Base-by-base conservation (phyloP, 2,113 vertebrate species). In the Caranx melampygus region DNA sequence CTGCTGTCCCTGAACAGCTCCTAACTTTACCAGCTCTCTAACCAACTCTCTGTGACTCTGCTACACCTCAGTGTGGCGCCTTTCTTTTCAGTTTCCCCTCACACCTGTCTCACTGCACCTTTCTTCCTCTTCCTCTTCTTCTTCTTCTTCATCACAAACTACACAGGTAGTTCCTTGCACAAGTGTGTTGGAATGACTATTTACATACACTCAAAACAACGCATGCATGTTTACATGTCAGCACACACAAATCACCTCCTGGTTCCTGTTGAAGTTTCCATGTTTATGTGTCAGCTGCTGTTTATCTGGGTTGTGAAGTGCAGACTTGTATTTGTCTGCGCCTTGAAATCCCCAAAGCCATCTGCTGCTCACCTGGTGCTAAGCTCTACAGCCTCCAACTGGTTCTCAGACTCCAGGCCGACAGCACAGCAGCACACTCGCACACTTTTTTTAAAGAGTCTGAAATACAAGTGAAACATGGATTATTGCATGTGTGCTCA, bases 271-370 rank as follows among this genome's bases (percentile, higher is more conserved):
- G 55, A 42, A 47, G 54, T 33, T 33, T 31, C 11, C 13, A 42
- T 3, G 37, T 75, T 81, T 40, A 55, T 58, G 47, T 10, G 0
- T 75, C 61, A 37, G 34, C 26, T 18, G 31, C 6, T 34, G 18
- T 72, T 75, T 87, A 54, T 75, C 64, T 54, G 4, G 75, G 76
- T n/a, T 66, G 31, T 49, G 33, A 15, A 21, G 33, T 64, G n/a
- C 65, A 58, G 47, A 74, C 60, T 0, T 14, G 18, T 75, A 13
- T 66, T 62, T 52, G 54, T 66, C 55, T 74, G 60, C 20, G 26
- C 9, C 64, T 54, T 69, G 44, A 87, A 94, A 92, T 92, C 92
- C 82, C 16, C 26, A 63, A 74, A 87, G 51, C 90, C 91, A 82
- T 66, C 83, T 88, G 86, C 59, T 81, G 73, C 62, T 87, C 74